Conservation (phyloP, 2,113 vertebrate genomes). For the Dromaius novaehollandiae region DNA sequence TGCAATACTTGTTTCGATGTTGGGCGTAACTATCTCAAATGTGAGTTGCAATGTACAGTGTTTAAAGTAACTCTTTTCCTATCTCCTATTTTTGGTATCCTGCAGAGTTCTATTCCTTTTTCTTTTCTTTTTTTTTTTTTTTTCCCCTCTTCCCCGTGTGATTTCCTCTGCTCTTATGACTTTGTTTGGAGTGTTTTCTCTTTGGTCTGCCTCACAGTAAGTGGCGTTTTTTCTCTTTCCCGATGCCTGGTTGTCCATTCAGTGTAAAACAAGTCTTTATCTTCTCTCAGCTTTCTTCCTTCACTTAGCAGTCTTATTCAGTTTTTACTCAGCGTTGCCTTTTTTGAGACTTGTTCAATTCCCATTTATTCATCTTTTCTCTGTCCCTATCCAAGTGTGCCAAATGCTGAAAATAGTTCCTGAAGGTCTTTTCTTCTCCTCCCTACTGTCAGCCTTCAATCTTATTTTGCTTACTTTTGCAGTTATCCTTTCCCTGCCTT, state of each 20-base stretch:
- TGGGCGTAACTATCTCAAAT: not conserved
- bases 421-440: not conserved
- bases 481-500: not conserved
- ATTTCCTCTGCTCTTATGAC: not conserved
- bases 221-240: not conserved
- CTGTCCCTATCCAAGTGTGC: rapidly evolving
- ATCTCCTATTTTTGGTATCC: not conserved
- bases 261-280: not conserved
- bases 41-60: not conserved
- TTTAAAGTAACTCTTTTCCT: not conserved
- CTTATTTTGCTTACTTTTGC: not conserved
- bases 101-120: not conserved
- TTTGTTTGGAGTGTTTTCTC: not conserved
- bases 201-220: rapidly evolving
- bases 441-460: not conserved
- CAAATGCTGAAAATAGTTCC: not conserved
- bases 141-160: not conserved
- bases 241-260: not conserved
- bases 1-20: not conserved
- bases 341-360: not conserved
- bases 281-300: not conserved
- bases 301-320: not conserved
- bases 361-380: not conserved
- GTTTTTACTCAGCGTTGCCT: rapidly evolving
- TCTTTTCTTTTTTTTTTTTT: not conserved